Evolutionary conservation across 2,888 invertebrate genomes (phyloP).

Genomic region (Parnassius orleans): DNA sequence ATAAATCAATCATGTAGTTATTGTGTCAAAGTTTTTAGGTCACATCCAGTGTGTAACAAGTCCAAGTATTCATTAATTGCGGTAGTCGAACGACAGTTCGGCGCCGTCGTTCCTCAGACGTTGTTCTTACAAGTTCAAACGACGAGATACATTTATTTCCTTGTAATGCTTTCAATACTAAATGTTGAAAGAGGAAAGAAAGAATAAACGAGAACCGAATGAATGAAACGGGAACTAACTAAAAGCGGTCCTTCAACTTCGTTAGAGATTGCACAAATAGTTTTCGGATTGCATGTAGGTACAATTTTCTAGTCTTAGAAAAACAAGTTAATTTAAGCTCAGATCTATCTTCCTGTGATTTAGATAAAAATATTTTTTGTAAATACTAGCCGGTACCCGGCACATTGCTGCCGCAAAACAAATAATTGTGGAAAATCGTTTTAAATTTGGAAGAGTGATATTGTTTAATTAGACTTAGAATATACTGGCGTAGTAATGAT

Average conservation of each 20-base stretch:
- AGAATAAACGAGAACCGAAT: constrained; percentile 16
- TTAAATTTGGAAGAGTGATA: too few species aligned
- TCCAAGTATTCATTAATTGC: constrained; percentile 36
- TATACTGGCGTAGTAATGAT: too few species aligned
- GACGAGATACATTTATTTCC: constrained; percentile 30
- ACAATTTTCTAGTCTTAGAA: constrained; percentile 2
- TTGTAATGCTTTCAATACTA: constrained; percentile 37
- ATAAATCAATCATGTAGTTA: neutral
- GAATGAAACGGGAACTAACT: constrained; percentile 17
- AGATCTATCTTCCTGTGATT: neutral
- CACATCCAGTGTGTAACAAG: constrained; percentile 23
- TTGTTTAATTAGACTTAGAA: too few species aligned
- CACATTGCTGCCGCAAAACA: too few species aligned
- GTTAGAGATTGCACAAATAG: constrained; percentile 17
- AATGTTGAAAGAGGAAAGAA: constrained; percentile 36
- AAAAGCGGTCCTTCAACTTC: constrained; percentile 19
- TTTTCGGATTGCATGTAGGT: constrained; percentile 10
- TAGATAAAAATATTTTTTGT: too few species aligned
- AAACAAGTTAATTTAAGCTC: constrained; percentile 8
- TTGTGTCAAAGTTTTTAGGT: neutral
- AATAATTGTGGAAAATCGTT: too few species aligned
- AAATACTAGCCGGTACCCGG: too few species aligned
- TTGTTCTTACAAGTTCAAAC: constrained; percentile 30
- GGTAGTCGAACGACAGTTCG: constrained; percentile 32
- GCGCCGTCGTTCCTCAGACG: constrained; percentile 34